Base-by-base conservation (phyloP, 1,140 invertebrate species). In the Hetaerina americana region DNA sequence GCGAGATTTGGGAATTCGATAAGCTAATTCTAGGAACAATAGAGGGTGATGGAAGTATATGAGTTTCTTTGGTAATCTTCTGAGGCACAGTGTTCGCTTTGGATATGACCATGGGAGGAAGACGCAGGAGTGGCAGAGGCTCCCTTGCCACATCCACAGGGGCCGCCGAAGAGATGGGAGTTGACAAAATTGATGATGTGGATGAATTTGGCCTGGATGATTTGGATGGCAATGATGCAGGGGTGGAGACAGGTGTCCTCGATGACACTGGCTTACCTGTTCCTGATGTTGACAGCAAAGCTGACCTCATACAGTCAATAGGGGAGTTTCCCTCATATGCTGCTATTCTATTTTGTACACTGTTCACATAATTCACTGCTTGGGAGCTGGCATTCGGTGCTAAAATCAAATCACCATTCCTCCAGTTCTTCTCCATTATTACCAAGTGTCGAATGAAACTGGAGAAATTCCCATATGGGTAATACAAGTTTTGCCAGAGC, bases 401-500 rank as follows among this genome's bases (percentile, higher is more conserved):
- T 28, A 93, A 78, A 0, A 91, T 82, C 6, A 94, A 78, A 76
- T 92, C 90, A 5, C 92, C 92, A 73, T 87, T 88, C 71, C 85
- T 78, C 76, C 77, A 81, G 26, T 68, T 69, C 77, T 93, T 93
- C 72, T 94, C 92, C 71, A 93, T 77, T 0, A 94, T 82, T 66
- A 93, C 88, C 5, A 94, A 79, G 80, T 94, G 92, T 5, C 91
- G 82, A 0, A 94, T 79, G 75, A 94, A 94, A 71, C 90, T 92
- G 66, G 90, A 92, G 76, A 91, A 89, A 77, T 92, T 94, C 1
- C 91, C 92, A 75, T 94, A 93, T 0, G 92, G 92, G 78, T 90
- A 87, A 77, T 92, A 90, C 27, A 94, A 76, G 73, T 91, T 88
- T 71, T 90, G 88, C 90, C 90, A 94, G 5, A 93, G 81, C 15